phyloP scores from a whole-genome alignment of 2,113 vertebrate species.

The Apus apus region DNA sequence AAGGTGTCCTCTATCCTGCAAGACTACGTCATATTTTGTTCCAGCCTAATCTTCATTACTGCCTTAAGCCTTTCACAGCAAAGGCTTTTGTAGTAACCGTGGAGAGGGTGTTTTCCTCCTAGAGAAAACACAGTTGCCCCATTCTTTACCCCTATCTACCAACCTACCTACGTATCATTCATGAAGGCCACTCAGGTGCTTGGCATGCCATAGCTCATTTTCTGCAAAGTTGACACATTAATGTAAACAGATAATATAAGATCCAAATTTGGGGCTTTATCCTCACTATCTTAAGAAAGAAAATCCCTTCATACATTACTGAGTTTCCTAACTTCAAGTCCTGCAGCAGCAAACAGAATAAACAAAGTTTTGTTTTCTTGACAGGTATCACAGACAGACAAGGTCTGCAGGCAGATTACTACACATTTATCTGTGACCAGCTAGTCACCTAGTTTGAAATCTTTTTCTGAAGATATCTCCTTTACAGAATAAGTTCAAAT shows the following conservation, averaged over 20 bases:
- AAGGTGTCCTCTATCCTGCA: not conserved
- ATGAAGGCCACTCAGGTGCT: not conserved
- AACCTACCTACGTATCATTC: accelerated
- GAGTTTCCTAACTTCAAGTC: not conserved
- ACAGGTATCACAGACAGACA: not conserved
- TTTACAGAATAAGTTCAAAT: not conserved
- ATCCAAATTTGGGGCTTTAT: not conserved
- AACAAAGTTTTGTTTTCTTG: not conserved
- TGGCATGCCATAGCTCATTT: not conserved
- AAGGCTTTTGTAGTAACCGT: not conserved
- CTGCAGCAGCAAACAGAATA: not conserved
- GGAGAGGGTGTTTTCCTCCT: not conserved
- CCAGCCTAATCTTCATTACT: not conserved
- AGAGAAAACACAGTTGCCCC: not conserved
- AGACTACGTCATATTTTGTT: not conserved
- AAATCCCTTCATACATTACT: not conserved
- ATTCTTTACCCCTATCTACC: too few species aligned
- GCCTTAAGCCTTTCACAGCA: not conserved
- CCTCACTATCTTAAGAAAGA: not conserved
- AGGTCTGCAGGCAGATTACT: not conserved
- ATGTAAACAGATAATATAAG: not conserved
- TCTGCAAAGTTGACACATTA: not conserved
- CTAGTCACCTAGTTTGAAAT: not conserved
- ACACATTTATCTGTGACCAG: not conserved
- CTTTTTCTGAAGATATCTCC: not conserved